These are phyloP conservation scores for Rhinoderma darwinii DNA, from an alignment of 2,113 vertebrate species.

Conservation along the genomic window DNA sequence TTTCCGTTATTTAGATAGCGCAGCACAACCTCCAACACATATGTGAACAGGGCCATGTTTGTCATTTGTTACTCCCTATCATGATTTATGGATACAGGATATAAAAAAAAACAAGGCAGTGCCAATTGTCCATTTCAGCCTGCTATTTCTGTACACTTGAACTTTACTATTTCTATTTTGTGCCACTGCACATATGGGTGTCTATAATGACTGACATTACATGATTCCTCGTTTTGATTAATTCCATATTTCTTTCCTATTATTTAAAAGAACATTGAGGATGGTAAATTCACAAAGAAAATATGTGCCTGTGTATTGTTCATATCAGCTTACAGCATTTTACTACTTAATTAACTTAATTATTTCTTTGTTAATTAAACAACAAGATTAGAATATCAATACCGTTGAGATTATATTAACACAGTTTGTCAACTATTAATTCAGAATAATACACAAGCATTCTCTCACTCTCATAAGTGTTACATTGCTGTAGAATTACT, in stretches of 20 bases:
- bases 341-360: slow-evolving; percentile 49
- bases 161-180: not conserved
- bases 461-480: slow-evolving; percentile 22
- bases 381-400: slow-evolving; percentile 56
- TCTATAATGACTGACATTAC: not conserved
- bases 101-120: not conserved
- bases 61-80: too few species aligned
- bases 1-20: too few species aligned
- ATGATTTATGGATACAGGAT: not conserved
- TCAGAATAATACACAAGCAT: slow-evolving; percentile 26
- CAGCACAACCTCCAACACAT: too few species aligned
- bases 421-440: slow-evolving; percentile 55
- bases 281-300: slow-evolving; percentile 31
- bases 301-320: slow-evolving; percentile 27
- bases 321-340: slow-evolving; percentile 42
- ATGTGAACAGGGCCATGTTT: too few species aligned
- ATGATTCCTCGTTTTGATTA: slow-evolving; percentile 19
- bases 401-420: slow-evolving; percentile 47
- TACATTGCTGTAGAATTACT: slow-evolving; percentile 22
- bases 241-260: slow-evolving; percentile 19
- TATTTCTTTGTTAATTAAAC: slow-evolving; percentile 58
- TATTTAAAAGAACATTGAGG: slow-evolving; percentile 30
- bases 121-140: not conserved
- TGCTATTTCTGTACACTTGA: not conserved
- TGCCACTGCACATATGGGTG: not conserved